Percentiles rank a stretch among this genome's conserved stretches.
These are phyloP conservation scores for Rhorus exstirpatorius DNA, from an alignment of 2,888 invertebrate species.

Conservation along the genomic window DNA sequence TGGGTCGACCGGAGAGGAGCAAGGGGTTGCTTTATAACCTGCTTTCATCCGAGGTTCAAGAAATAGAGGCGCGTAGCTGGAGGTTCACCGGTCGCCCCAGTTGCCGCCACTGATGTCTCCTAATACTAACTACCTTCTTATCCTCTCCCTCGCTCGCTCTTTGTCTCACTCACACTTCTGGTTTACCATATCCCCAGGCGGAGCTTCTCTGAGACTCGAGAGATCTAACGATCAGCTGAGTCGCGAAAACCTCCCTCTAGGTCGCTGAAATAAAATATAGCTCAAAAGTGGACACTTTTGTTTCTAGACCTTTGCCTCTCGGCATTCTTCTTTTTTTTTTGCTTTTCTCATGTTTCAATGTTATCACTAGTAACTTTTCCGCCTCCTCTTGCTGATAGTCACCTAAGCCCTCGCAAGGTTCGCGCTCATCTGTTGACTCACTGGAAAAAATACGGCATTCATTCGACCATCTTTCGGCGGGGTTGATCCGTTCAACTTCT, in stretches of 20 bases:
- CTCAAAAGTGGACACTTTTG: constrained; percentile 77
- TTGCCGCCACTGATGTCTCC: constrained; percentile 81
- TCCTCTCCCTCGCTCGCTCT: constrained; percentile 69
- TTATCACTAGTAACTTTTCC: not conserved
- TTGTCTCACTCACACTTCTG: constrained; percentile 1
- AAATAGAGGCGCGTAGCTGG: constrained; percentile 56
- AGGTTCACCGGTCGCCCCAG: constrained; percentile 76
- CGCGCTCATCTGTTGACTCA: constrained; percentile 4
- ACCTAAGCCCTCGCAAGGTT: not conserved
- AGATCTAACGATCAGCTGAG: constrained; percentile 7
- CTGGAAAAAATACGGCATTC: not conserved
- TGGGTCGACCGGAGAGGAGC: constrained; percentile 36
- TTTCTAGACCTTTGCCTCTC: constrained; percentile 59
- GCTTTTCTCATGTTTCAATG: not conserved
- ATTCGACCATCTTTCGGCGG: not conserved
- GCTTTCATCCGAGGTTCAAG: constrained; percentile 27
- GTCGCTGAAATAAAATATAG: constrained; percentile 22
- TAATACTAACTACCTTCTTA: constrained; percentile 81
- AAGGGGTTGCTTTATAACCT: constrained; percentile 19
- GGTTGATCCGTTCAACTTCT: not conserved
- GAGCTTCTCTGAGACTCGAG: not conserved
- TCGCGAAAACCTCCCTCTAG: constrained; percentile 42
- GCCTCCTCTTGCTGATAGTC: not conserved
- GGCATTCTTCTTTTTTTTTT: not conserved
- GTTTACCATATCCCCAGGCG: not conserved